Evolutionary conservation across 2,888 invertebrate genomes (phyloP), one percentile per base, ranked within the genome.

Genomic region (Falcaria lacertinaria): DNA sequence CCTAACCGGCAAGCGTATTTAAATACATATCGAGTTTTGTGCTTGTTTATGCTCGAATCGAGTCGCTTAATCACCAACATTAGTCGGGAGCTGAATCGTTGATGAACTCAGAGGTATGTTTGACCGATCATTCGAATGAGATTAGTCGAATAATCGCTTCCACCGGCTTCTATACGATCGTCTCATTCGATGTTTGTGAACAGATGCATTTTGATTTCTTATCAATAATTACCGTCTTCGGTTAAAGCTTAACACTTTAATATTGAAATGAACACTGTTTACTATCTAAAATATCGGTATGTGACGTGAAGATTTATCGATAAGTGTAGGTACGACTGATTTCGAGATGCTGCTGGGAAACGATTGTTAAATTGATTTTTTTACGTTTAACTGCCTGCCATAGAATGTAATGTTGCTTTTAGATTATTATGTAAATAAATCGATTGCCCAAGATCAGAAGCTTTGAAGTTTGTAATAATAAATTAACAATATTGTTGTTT

Each of bases 61-160:
- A 38, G 38, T 43, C 38, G 25, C 40, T 36, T 39, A 44, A 48
- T 44, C 44, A 44, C 34, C 16, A 7, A 34, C 33, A 22, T 40
- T 36, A 44, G 42, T 44, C 42, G 25, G 44, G 44, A 44, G 44
- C 42, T 41, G 15, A 41, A 37, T 19, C 38, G 34, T 34, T 37
- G 28, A 28, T 28, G 28, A 11, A 15, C 22, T 7, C 15, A 14
- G 8, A 14, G 48, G 51, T 46, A 48, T 48, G 42, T 34, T 48
- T 42, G 39, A 47, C 41, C 43, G 47, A 52, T 47, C 42, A 52
- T 45, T 43, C 41, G 36, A 48, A 43, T 25, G 15, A 48, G 51
- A 52, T 52, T 46, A 43, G 38, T 36, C 11, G 34, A 22, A 37
- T 37, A 37, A 37, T 22, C 36, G 14, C 6, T 22, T 19, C 7